phyloP scores from a whole-genome alignment of 2,113 vertebrate genomes.

The Pyrgilauda ruficollis region DNA sequence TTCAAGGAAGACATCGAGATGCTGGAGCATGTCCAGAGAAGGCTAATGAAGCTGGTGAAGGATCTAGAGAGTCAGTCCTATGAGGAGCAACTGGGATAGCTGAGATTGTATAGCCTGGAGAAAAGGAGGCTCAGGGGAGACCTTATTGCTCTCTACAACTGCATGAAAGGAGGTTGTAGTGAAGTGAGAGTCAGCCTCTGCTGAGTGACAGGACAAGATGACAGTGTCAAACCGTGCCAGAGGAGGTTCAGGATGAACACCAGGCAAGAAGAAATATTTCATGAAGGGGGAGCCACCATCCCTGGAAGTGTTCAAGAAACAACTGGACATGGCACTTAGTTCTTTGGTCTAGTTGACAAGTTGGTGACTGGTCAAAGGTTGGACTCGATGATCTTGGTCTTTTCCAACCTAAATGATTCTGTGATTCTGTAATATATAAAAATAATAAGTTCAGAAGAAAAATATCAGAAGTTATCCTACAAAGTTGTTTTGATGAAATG shows the following conservation, averaged over 20 bases:
- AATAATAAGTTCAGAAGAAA: not conserved
- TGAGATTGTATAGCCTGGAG: not conserved
- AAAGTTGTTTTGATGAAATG: not conserved
- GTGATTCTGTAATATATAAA: not conserved
- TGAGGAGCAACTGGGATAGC: not conserved
- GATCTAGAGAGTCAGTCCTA: not conserved
- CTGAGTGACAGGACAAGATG: not conserved
- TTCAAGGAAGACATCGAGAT: not conserved
- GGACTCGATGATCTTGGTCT: not conserved
- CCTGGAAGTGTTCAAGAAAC: not conserved
- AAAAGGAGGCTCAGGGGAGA: not conserved
- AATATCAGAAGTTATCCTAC: not conserved
- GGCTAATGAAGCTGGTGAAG: not conserved
- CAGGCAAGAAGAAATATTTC: not conserved
- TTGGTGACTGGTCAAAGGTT: not conserved
- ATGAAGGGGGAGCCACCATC: not conserved
- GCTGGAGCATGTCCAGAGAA: not conserved
- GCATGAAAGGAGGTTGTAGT: not conserved
- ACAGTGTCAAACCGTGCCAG: not conserved
- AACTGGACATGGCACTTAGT: too few relatives aligned
- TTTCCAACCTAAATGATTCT: not conserved
- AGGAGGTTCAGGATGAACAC: not conserved
- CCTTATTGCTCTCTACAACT: not conserved
- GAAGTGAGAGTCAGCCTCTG: not conserved
- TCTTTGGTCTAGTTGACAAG: not conserved